Evolutionary conservation across 1,140 invertebrate genomes (phyloP).

Genomic region (Pollicipes pollicipes): DNA sequence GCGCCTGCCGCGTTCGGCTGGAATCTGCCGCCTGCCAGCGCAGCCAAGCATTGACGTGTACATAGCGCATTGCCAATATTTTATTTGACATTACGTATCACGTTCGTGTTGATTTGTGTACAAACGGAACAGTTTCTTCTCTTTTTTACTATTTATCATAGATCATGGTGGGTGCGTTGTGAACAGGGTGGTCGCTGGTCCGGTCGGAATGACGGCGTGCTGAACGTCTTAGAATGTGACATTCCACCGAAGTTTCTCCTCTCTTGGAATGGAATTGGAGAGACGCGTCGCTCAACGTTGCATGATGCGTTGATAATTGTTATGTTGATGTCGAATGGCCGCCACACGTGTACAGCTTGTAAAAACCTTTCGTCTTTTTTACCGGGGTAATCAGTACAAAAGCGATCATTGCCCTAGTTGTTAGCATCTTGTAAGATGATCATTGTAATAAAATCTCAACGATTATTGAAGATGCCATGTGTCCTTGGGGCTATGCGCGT

Average conservation of each 20-base stretch:
- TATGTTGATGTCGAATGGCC: not conserved
- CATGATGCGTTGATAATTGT: not conserved
- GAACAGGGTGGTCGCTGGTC: not conserved
- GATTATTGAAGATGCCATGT: too few species aligned
- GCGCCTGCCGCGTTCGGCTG: not conserved
- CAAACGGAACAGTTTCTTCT: not conserved
- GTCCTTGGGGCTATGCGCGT: too few species aligned
- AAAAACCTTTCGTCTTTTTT: not conserved
- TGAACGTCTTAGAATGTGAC: not conserved
- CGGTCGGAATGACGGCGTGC: not conserved
- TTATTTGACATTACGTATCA: not conserved
- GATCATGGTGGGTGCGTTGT: not conserved
- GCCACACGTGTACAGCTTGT: not conserved
- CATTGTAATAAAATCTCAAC: conserved; percentile 2
- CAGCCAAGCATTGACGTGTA: not conserved
- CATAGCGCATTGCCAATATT: not conserved
- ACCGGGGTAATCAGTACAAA: conserved; percentile 1
- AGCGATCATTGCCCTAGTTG: not conserved
- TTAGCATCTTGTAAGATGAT: not conserved
- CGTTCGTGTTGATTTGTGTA: conserved; percentile 1
- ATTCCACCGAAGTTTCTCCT: not conserved
- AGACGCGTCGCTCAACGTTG: not conserved
- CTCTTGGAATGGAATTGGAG: not conserved
- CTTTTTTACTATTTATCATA: conserved; percentile 2
- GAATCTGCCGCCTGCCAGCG: too few species aligned